Conservation (phyloP, 2,888 invertebrate genomes). For the Blastobasis adustella region DNA sequence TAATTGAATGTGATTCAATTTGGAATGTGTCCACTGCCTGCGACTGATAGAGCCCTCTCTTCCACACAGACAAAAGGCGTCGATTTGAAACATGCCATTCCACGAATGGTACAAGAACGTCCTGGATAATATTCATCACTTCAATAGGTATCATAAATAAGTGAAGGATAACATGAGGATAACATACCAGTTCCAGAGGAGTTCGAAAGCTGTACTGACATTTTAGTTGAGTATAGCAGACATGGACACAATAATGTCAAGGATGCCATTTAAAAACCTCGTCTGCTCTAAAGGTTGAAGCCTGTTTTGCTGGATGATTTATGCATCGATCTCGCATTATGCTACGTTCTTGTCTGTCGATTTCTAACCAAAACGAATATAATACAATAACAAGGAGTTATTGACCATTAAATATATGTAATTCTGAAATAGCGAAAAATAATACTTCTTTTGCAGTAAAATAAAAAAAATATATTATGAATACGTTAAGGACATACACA, state of each 20-base stretch:
- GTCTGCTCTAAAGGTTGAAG: not conserved
- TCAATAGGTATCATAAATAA: no score
- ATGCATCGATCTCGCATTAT: not conserved
- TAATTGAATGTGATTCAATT: slow-evolving; percentile 54
- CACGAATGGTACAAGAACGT: no score
- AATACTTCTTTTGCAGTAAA: not conserved
- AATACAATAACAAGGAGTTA: no score
- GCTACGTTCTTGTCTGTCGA: no score
- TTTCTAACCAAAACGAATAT: no score
- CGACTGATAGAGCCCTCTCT: slow-evolving; percentile 20
- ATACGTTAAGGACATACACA: slow-evolving; percentile 1
- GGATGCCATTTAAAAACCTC: not conserved
- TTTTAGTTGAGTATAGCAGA: not conserved
- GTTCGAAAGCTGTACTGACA: not conserved
- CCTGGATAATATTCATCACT: no score
- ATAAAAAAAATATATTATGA: not conserved
- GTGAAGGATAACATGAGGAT: not conserved
- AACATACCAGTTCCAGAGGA: not conserved
- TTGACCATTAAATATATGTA: no score
- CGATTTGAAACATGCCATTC: not conserved
- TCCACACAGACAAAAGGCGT: slow-evolving; percentile 28
- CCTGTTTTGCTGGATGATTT: not conserved
- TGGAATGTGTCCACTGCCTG: slow-evolving; percentile 35
- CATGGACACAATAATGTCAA: slow-evolving; percentile 1
- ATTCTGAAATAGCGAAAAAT: no score